Base-by-base conservation (phyloP, 2,888 invertebrate genomes). In the Macrophya alboannulata region DNA sequence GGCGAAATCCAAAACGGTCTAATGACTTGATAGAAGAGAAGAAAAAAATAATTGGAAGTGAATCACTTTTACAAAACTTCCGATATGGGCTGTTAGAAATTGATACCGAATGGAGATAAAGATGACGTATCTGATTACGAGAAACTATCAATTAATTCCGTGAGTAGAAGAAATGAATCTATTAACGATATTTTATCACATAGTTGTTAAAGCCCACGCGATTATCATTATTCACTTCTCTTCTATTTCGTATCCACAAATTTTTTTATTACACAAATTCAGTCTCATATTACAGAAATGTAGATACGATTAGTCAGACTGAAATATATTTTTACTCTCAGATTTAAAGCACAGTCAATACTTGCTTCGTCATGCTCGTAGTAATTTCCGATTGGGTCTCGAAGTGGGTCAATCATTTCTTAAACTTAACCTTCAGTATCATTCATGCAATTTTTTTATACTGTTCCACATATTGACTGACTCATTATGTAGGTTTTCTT, bases 391-490 rank as follows among this genome's bases (percentile, higher is more conserved):
- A 55, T 55, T 8, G 8, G n/a, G 17, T 55, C n/a, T 55, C n/a
- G n/a, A 8, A 77, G 51, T 77, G 48, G 77, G 77, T 37, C 77
- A 37, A 77, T 51, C 51, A 31, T 77, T 77, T 43, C 74, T 6
- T 3, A 55, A 77, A 77, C 17, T 55, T 8, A n/a, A 17, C 55
- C 51, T 77, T 9, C n/a, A 31, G 31, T 51, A 25, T 17, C 25
- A 51, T 77, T 55, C 31, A n/a, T 31, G n/a, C 17, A 55, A 10
- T 77, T 77, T 51, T 51, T 51, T 68, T 74, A 43, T 45, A 12
- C 21, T 4, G 8, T 45, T 74, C 45, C 15, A 45, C 45, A 10
- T 21, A 45, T 45, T 6, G 43, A 10, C 45, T 74, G 74, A 74
- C 10, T 74, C 45, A 74, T n/a, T 45, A 6, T 21, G 21, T 74